Evolutionary conservation across 2,888 invertebrate genomes (phyloP), one percentile per base, ranked within the genome.

Genomic region (Cephalotes varians): DNA sequence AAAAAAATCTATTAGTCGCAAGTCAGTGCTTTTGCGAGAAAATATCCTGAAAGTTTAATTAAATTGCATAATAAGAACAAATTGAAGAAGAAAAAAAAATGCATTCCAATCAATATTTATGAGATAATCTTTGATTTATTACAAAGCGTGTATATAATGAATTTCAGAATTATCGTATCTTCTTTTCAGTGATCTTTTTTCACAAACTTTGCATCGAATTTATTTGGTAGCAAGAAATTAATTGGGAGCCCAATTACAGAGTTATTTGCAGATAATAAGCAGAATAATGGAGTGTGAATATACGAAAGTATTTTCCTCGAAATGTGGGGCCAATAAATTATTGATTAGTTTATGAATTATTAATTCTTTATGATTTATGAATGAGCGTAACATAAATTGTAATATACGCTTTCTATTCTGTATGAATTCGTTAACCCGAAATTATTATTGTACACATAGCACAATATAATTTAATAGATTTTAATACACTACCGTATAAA

Each of bases 321-420:
- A 69, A 44, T 44, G 31, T 9, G n/a, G n/a, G 25, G 10, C 25
- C 12, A 31, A 44, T 58, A 56, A 56, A 71, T 71, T 71, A 56
- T 54, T 79, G 34, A 79, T 44, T 34, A 44, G 7, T 2, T 58
- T 21, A 44, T 79, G 7, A 79, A 71, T 79, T 47, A 56, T 56
- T 56, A 44, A 71, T 69, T 69, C 28, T 71, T 69, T n/a, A 31
- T 56, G 31, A 67, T 21, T 67, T 58, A 47, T 49, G 40, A 69
- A 25, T 44, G 56, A 54, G 28, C n/a, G n/a, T 74, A 47, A 64
- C 37, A 67, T 37, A 37, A 76, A 67, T 51, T 51, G 37, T 25
- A 28, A 76, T 51, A 51, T n/a, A 44, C 37, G 31, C 18, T 21
- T n/a, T 47, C 56, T 10, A 77, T 69, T 67, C 21, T 34, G 37